Evolutionary conservation across 53 echinoderm and acorn worm genomes (phyloP).

Genomic region (Actinopyga echinites): DNA sequence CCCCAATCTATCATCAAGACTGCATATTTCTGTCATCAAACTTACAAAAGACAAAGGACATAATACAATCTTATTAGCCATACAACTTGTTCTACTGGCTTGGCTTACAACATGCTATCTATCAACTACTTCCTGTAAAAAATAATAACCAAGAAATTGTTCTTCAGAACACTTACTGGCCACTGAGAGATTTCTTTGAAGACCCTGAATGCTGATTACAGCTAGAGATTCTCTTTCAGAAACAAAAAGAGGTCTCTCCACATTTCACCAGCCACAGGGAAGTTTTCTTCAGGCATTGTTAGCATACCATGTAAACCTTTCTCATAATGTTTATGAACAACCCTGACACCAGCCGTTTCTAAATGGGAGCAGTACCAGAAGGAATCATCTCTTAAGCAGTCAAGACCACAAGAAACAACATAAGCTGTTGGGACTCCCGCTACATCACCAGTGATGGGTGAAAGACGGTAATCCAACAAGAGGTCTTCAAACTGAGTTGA

Average conservation of each 20-base stretch:
- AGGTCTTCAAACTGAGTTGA: slow-evolving; percentile 19
- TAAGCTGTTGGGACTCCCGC: slow-evolving; percentile 7
- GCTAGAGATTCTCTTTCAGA: slow-evolving; percentile 7
- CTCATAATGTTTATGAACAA: slow-evolving; percentile 3
- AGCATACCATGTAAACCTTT: background rate
- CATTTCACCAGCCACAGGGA: background rate
- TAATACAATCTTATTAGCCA: too few relatives aligned
- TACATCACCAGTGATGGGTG: slow-evolving; percentile 53
- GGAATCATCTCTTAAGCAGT: background rate
- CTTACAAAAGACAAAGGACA: too few relatives aligned
- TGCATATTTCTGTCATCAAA: too few relatives aligned
- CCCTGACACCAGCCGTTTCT: slow-evolving; percentile 12
- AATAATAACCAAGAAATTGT: too few relatives aligned
- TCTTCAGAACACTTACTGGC: too few relatives aligned
- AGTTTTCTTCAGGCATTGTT: background rate
- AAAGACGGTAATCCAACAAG: slow-evolving; percentile 54
- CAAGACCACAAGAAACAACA: background rate
- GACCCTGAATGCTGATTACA: too few relatives aligned
- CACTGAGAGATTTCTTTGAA: too few relatives aligned
- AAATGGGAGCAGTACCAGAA: background rate
- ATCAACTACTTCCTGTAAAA: too few relatives aligned
- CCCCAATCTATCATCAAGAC: too few relatives aligned
- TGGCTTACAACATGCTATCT: too few relatives aligned
- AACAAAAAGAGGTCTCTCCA: background rate
- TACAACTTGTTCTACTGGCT: too few relatives aligned